phyloP scores from a whole-genome alignment of 1,140 invertebrate species.

The Nasonia longicornis region DNA sequence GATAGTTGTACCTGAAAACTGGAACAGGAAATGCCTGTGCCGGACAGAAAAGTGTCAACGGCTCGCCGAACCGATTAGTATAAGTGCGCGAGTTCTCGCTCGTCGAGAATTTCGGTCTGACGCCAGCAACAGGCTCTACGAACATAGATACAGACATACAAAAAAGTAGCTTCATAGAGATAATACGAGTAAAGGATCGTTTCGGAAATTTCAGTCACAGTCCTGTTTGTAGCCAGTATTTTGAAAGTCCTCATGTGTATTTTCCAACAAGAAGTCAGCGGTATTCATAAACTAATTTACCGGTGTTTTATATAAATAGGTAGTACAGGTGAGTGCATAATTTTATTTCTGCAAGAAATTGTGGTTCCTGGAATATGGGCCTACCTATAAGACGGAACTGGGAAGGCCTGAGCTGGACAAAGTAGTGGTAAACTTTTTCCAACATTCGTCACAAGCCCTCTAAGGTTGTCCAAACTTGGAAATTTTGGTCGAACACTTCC shows the following conservation, averaged over 20 bases:
- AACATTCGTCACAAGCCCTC: constrained; percentile 70
- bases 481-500: constrained; percentile 76
- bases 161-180: constrained; percentile 40
- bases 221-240: constrained; percentile 28
- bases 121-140: constrained; percentile 80
- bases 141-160: constrained; percentile 49
- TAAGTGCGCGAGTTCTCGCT: constrained; percentile 74
- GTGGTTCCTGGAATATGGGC: constrained; percentile 41
- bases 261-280: neutral
- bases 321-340: neutral
- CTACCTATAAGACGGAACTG: constrained; percentile 69
- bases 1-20: constrained; percentile 69
- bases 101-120: constrained; percentile 80
- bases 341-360: constrained; percentile 17
- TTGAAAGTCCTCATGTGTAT: neutral
- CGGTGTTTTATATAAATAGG: neutral
- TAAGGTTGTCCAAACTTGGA: constrained; percentile 75
- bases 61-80: constrained; percentile 68
- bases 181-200: neutral
- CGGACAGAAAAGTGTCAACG: constrained; percentile 75
- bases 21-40: constrained; percentile 77
- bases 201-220: neutral
- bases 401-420: constrained; percentile 73
- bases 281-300: constrained; percentile 1
- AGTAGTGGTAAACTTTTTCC: constrained; percentile 72